Evolutionary conservation across 2,797 vertebrate species (phyloP), one percentile per base, ranked within the genome.

Genomic region (Distichodus sexfasciatus): DNA sequence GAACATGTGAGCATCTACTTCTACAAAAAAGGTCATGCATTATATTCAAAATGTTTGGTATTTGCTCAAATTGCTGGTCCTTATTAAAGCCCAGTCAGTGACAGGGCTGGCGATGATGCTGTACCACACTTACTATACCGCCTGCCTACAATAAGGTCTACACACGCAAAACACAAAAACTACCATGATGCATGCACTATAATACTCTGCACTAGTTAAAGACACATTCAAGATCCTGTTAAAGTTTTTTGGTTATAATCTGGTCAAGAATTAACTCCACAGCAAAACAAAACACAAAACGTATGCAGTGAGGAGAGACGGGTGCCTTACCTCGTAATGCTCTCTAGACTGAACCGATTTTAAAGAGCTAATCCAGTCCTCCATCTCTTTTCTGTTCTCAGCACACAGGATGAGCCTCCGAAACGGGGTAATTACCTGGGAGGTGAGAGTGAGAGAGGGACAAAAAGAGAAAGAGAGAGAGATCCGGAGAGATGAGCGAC

Each of bases 301-400:
- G 64, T 26, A 48, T 43, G 2, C 14, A 9, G 6, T 12, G 10
- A 24, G 38, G 24, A 59, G 40, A 33, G 50, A 69, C 10, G 17
- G 43, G 21, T n/a, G 63, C 15, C 90, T 90, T 94, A 98, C 96
- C 95, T 99, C 97, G 78, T 97, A 98, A 81, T 96, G 94, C 77
- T 99, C 97, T 82, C 96, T 91, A 80, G 95, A 97, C 84, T 95
- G 94, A 74, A 95, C 94, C 0, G 94, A 95, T 85, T 95, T 95
- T 62, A 95, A 81, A 6, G 93, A 94, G 83, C 92, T 94, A 86
- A 95, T 95, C 94, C 94, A 95, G 67, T 95, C 94, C 77, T 95
- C 94, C 94, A 95, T 95, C 79, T 95, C 94, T 83, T 95, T 95
- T 72, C 94, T 89, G 80, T 94, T 95, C 77, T 95, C 94, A 9